Evolutionary conservation across 2,797 vertebrate species (phyloP), one percentile per base, ranked within the genome.

Genomic region (Paguma larvata): DNA sequence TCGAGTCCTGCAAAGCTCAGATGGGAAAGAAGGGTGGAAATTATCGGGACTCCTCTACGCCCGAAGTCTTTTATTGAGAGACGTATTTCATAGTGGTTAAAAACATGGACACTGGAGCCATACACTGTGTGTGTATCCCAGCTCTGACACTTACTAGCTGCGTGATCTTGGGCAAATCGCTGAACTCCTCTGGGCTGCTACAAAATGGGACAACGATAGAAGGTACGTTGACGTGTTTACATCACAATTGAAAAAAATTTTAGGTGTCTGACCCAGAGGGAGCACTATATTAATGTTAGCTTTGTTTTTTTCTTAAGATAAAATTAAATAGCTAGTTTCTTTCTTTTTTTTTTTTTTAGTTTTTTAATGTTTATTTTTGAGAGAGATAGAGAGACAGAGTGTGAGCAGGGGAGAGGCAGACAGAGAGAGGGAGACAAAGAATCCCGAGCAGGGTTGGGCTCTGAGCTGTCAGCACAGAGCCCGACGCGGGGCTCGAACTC

Each of bases 1-100:
- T 77, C 85, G 44, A 89, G 5, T 59, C 27, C 46, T 70, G 38
- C 16, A 97, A 97, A 96, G 4, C 38, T 87, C 59, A 84, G 59
- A 19, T 32, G 30, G 19, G 59, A 83, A 86, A 90, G 48, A 68
- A 51, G 25, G 13, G 25, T 87, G 8, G 72, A 86, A 87, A 84
- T 14, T 82, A n/a, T 70, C 77, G 41, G 46, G 14, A 88, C n/a
- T 44, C 70, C 14, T 93, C 38, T 83, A 90, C 79, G 41, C 6
- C 53, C 27, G 68, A 62, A 10, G 53, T 83, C 85, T 62, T 56
- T 67, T 73, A 82, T 13, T 51, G 9, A 56, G n/a, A 86, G 25
- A 65, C 25, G 18, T 73, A 67, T 78, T 73, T 85, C 32, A 38
- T 27, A 84, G 68, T 84, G 62, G 38, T 94, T 48, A 34, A 80